Percentiles rank a stretch among this genome's conserved stretches.
Conservation (phyloP, 2,888 invertebrate species). For the Synanthedon myopaeformis region DNA sequence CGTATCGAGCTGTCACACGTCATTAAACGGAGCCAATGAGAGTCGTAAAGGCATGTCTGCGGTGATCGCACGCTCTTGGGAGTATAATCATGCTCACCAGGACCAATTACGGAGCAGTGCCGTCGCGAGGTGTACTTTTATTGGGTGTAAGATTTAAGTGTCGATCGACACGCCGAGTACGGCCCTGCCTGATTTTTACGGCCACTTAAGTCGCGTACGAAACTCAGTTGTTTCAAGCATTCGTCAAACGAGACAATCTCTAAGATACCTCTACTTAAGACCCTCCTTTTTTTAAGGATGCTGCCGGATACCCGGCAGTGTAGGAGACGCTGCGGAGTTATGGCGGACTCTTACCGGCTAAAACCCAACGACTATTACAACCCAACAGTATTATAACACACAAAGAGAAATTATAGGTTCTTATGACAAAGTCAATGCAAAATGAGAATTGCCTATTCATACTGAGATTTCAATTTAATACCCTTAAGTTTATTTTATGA, state of each 20-base stretch:
- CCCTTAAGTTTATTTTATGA: no score
- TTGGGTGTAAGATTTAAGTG: conserved; percentile 69
- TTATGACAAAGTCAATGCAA: no score
- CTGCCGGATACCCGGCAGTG: no score
- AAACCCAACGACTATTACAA: no score
- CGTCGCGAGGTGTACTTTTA: conserved; percentile 57
- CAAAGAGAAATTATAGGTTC: no score
- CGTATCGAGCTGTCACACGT: conserved; percentile 52
- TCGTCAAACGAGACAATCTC: conserved; percentile 6
- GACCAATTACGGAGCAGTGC: conserved; percentile 59
- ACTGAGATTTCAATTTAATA: no score
- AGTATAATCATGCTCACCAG: conserved; percentile 44
- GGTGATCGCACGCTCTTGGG: conserved; percentile 28
- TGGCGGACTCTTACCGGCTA: no score
- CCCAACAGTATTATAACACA: no score
- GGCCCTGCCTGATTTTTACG: conserved; percentile 54
- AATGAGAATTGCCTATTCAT: no score
- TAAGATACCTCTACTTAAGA: conserved; percentile 1
- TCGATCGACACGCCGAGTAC: conserved; percentile 54
- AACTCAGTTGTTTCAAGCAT: conserved; percentile 6
- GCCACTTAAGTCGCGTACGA: conserved; percentile 36
- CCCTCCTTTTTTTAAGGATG: background rate
- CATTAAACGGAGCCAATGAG: conserved; percentile 64
- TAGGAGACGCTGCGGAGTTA: no score
- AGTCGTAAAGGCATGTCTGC: conserved; percentile 55